phyloP scores from a whole-genome alignment of 2,113 vertebrate genomes.

The Pachyramphus minor region DNA sequence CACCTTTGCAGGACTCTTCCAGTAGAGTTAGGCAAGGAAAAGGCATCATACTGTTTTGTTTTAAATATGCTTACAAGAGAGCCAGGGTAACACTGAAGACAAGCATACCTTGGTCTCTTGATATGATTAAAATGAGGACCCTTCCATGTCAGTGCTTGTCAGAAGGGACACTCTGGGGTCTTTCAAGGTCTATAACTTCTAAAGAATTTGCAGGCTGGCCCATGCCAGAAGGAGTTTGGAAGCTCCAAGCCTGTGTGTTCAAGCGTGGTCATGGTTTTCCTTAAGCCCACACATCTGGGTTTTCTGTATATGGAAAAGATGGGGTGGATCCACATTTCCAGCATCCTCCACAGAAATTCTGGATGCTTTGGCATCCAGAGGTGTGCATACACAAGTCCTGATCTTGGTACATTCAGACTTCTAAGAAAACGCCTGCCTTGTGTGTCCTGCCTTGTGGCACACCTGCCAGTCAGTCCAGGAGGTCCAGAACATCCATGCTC shows the following conservation, averaged over 20 bases:
- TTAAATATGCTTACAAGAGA: background rate
- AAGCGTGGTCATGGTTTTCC: background rate
- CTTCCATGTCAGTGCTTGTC: background rate
- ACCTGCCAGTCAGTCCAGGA: background rate
- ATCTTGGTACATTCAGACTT: accelerated
- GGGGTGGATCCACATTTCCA: background rate
- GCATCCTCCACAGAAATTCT: background rate
- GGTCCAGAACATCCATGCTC: background rate
- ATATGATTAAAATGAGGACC: background rate
- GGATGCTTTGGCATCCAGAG: background rate
- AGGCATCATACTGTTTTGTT: background rate
- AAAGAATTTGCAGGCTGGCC: background rate
- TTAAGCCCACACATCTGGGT: background rate
- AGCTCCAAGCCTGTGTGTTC: background rate
- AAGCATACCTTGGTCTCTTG: background rate
- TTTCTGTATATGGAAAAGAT: background rate
- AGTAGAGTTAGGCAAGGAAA: background rate
- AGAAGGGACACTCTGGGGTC: background rate
- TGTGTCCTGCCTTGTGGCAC: background rate
- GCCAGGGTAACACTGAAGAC: background rate
- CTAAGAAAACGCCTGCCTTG: background rate
- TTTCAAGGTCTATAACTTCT: background rate
- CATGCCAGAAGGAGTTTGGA: background rate
- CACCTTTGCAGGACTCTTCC: background rate
- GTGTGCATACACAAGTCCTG: accelerated